phyloP scores from a whole-genome alignment of 2,797 vertebrate genomes.

The Remorina albescens region DNA sequence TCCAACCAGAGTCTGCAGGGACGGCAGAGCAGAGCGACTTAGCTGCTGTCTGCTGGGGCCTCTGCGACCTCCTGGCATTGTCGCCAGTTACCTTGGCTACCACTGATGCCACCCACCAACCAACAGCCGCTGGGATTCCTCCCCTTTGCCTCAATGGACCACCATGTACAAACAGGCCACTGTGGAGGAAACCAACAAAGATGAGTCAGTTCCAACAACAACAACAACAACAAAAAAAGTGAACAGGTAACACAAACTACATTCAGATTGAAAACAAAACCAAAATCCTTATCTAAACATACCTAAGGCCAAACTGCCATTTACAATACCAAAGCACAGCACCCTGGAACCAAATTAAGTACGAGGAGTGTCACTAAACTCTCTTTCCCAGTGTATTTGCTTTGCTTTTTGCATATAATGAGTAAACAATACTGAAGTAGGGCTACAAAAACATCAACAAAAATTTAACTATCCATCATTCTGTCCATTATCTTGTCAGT shows the following conservation, averaged over 20 bases:
- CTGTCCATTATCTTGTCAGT: neutral
- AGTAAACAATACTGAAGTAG: neutral
- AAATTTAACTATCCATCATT: neutral
- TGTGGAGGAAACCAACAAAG: slow-evolving; percentile 40
- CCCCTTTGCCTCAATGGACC: slow-evolving; percentile 80
- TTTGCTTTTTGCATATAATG: neutral
- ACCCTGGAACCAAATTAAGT: neutral
- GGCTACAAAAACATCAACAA: too few relatives aligned
- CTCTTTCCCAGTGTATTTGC: slow-evolving; percentile 10
- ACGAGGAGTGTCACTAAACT: neutral
- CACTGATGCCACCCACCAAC: slow-evolving; percentile 81
- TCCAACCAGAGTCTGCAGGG: slow-evolving; percentile 96
- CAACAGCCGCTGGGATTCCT: slow-evolving; percentile 73
- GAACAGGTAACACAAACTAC: neutral
- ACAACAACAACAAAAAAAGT: neutral
- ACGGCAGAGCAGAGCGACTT: slow-evolving; percentile 97
- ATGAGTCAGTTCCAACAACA: neutral
- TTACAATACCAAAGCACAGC: neutral
- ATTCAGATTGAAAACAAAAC: neutral
- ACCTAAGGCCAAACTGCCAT: neutral
- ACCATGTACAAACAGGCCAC: slow-evolving; percentile 77
- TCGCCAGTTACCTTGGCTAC: slow-evolving; percentile 89
- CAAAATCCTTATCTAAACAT: slow-evolving; percentile 17
- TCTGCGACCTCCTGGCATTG: slow-evolving; percentile 99
- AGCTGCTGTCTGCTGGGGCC: slow-evolving; percentile 99